Evolutionary conservation across 1,140 invertebrate species (phyloP), one percentile per base, ranked within the genome.

Genomic region (Drosophila pseudoobscura): DNA sequence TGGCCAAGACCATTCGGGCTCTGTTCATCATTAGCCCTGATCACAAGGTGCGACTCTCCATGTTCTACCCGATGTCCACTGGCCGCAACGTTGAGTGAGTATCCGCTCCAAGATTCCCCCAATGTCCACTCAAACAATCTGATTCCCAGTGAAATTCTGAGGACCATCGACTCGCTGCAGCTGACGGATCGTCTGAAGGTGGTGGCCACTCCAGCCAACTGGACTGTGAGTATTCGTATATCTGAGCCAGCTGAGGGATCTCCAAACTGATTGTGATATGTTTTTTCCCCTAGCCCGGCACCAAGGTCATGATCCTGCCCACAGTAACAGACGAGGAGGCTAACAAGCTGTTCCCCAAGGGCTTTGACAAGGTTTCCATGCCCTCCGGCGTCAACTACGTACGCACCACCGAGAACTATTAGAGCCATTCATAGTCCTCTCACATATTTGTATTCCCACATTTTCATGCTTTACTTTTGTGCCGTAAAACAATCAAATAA

Each of bases 31-130:
- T 99, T 80, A 96, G 96, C 69, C 96, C 97, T 4, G 95, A 97
- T 85, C 96, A 97, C 90, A 96, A 95, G 68, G 78, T 91, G 49
- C 95, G 97, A 79, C 92, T 98, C 6, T 95, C 96, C 6, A 97
- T 98, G 93, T 93, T 97, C 43, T 99, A 99, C 93, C 97, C 97
- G 41, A 95, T 96, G 15, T 98, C 96, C 13, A 97, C 96, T 46
- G 97, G 97, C 41, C 94, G 97, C 68, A 98, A 98, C 92, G 97
- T 98, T 79, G 95, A 96, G 97, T 98, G 92, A 94, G 95, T 94
- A 55, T 13, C 2, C 11, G 2, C 8, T 15, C 5, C 1, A 7
- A 5, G 6, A 2, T 46, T 15, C 1, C 35, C 0, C 35, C 1
- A 13, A 8, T 17, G 17, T 26, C 6, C 3, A 11, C n/a, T 49